A percentile compares a stretch with the other conserved stretches of the same genome.
phyloP scores from a whole-genome alignment of 2,888 invertebrate species.

The Troides aeacus region DNA sequence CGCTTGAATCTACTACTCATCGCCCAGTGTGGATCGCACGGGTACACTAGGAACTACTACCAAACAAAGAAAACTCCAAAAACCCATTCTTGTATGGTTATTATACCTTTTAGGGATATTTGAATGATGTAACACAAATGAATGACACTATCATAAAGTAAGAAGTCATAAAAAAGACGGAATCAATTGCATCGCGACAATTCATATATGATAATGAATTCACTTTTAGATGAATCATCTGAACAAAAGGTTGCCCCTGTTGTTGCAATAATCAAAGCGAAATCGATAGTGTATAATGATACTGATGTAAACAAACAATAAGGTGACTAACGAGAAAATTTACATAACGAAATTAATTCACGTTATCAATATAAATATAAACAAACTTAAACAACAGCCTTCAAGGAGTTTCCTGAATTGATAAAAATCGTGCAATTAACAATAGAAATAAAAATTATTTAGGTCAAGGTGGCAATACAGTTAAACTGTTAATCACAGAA shows the following conservation, averaged over 20 bases:
- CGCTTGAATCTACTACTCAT: conserved; percentile 30
- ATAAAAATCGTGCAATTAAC: conserved; percentile 17
- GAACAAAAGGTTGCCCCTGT: conserved; percentile 34
- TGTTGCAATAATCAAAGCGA: conserved; percentile 32
- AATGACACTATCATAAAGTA: neutral
- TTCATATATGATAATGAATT: neutral
- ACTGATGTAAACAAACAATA: conserved; percentile 39
- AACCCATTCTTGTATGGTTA: neutral
- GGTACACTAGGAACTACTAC: conserved; percentile 60
- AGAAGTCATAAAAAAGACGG: neutral
- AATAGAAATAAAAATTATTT: conserved; percentile 8
- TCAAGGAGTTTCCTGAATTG: conserved; percentile 23
- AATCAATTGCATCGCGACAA: neutral
- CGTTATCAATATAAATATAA: conserved; percentile 16
- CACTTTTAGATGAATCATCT: conserved; percentile 33
- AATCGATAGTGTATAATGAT: conserved; percentile 34
- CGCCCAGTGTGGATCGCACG: conserved; percentile 77
- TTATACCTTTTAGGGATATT: neutral
- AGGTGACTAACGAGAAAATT: conserved; percentile 8
- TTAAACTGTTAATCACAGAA: too few relatives aligned
- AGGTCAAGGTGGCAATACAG: conserved; percentile 11
- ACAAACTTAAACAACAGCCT: conserved; percentile 10
- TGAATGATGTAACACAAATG: conserved; percentile 5
- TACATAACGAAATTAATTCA: conserved; percentile 2
- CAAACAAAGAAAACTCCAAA: neutral